Evolutionary conservation across 2,888 invertebrate genomes (phyloP).

Genomic region (Tethea ocularis): DNA sequence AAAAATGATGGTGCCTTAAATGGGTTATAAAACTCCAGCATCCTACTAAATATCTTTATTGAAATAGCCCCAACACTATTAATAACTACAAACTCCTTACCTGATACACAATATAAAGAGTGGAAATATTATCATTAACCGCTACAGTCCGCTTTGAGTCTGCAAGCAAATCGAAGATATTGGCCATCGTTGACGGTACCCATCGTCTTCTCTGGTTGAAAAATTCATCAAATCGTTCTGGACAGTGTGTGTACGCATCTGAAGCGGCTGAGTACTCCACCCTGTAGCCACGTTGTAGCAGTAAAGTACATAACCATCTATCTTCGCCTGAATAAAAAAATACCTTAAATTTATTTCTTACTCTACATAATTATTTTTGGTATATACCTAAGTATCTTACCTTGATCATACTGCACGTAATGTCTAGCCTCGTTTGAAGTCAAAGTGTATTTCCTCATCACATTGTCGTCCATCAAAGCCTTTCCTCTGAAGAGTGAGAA

Average conservation of each 20-base stretch:
- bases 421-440: conserved; percentile 90
- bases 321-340: conserved; percentile 88
- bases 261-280: conserved; percentile 98
- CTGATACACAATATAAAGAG: conserved; percentile 89
- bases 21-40: neutral
- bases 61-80: neutral
- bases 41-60: no score
- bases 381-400: no score
- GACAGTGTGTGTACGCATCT: conserved; percentile 97
- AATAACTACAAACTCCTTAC: conserved; percentile 32
- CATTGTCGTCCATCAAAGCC: conserved; percentile 95
- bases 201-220: conserved; percentile 97
- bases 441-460: conserved; percentile 94
- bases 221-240: conserved; percentile 96
- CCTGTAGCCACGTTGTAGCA: conserved; percentile 95
- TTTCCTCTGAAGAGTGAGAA: conserved; percentile 95
- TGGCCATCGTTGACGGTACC: conserved; percentile 98
- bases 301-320: conserved; percentile 96
- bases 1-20: neutral
- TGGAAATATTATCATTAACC: conserved; percentile 95
- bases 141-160: conserved; percentile 91
- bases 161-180: conserved; percentile 93
- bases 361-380: neutral
- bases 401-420: conserved; percentile 96
- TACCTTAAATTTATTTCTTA: neutral